Percentiles rank a stretch among this genome's conserved stretches.
These are phyloP conservation scores for Gephyroberyx darwinii DNA, from an alignment of 2,797 vertebrate genomes.

Conservation along the genomic window DNA sequence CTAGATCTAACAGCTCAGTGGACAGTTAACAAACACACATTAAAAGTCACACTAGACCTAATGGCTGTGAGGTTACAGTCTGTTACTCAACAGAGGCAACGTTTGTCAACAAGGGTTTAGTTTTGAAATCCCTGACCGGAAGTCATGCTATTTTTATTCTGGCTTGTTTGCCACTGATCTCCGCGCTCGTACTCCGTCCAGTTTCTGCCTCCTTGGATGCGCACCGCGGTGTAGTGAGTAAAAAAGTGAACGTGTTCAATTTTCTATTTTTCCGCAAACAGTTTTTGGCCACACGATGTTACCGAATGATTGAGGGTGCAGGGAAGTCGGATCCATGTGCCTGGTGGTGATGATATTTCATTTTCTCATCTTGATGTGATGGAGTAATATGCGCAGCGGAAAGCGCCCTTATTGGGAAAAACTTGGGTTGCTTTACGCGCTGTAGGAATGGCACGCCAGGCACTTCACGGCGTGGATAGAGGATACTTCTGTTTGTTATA, in stretches of 20 bases:
- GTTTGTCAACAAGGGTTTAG: conserved; percentile 27
- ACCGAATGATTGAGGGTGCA: background rate
- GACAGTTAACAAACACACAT: too few species aligned
- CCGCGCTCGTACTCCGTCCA: conserved; percentile 8
- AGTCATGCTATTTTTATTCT: background rate
- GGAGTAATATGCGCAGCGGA: conserved; percentile 41
- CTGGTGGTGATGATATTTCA: too few species aligned
- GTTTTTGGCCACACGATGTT: background rate
- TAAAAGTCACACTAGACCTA: too few species aligned
- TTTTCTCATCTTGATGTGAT: background rate
- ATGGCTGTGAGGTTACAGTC: too few species aligned
- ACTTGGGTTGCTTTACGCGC: conserved; percentile 42
- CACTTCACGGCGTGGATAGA: conserved; percentile 27
- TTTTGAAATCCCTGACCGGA: conserved; percentile 59
- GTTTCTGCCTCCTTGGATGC: conserved; percentile 31
- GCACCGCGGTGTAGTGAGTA: conserved; percentile 8
- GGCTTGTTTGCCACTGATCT: rapidly evolving
- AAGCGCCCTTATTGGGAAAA: conserved; percentile 20
- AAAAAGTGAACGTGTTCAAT: conserved; percentile 22
- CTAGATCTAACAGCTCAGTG: too few species aligned
- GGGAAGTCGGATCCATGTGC: conserved; percentile 9
- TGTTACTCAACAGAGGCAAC: too few species aligned
- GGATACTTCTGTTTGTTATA: conserved; percentile 46
- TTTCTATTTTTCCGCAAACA: background rate
- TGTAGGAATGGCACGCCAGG: conserved; percentile 44